Evolutionary conservation across 2,113 vertebrate genomes (phyloP), one percentile per base, ranked within the genome.

Genomic region (Rhabdornis inornatus): DNA sequence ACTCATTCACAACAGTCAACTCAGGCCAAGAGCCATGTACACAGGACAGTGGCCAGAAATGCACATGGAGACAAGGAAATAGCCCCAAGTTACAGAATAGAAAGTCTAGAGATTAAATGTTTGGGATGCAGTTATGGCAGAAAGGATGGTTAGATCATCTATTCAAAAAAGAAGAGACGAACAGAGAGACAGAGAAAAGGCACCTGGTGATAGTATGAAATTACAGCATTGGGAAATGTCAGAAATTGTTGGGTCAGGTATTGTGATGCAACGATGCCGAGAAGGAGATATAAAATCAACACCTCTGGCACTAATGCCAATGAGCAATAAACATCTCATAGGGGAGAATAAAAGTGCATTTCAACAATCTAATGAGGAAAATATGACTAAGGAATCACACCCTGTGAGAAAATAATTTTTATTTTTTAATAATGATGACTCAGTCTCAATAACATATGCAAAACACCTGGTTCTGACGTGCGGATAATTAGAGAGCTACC

Each of bases 311-410:
- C 37, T 72, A 83, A 74, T 0, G 16, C 71, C 55, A 77, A 21
- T 74, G 63, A 90, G 94, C 86, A 94, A 93, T 94, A 94, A 95
- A 77, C 85, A 78, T 35, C 90, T 95, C 94, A 86, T 81, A 78
- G 31, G 39, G 79, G 42, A 92, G 90, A 86, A 97, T 83, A 93
- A 96, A 97, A 53, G 89, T 27, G 55, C 55, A 81, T 95, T 96
- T 96, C 95, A 94, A 83, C 86, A 92, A 90, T 33, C 79, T 78
- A 94, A 93, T 93, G 92, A 86, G 90, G 94, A 92, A 95, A 93
- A 94, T 90, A 88, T 97, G 96, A 97, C 71, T 96, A 97, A 96
- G 88, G 91, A 97, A 95, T 94, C 95, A 96, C 96, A 78, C 96
- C 95, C 96, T 90, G 76, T 96, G 95, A 97, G 94, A 97, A 95